phyloP scores from a whole-genome alignment of 2,797 vertebrate genomes.

The Anguilla anguilla region DNA sequence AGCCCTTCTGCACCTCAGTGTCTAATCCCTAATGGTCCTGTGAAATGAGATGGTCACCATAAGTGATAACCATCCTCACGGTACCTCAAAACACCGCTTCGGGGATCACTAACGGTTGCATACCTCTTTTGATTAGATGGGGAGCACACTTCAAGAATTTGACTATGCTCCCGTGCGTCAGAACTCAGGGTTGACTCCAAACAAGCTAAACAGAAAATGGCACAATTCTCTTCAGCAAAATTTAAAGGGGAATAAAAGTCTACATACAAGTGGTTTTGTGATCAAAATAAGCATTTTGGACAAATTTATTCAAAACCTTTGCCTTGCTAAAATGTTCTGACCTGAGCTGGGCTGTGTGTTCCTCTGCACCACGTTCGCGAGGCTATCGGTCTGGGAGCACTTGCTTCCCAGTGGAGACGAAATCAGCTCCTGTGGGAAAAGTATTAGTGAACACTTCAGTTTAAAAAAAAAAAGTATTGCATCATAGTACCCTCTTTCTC shows the following conservation, averaged over 20 bases:
- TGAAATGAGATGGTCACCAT: neutral
- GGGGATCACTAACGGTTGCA: neutral
- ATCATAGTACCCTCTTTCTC: neutral
- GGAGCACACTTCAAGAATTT: constrained; percentile 59
- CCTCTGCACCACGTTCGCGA: constrained; percentile 56
- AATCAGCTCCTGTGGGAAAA: constrained; percentile 76
- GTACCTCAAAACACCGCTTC: neutral
- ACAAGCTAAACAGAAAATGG: constrained; percentile 46
- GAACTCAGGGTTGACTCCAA: constrained; percentile 45
- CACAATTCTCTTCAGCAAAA: neutral
- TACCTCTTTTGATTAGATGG: constrained; percentile 60
- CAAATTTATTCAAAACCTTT: neutral
- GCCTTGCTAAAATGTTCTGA: constrained; percentile 37
- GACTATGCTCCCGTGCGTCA: constrained; percentile 64
- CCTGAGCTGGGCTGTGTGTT: constrained; percentile 56
- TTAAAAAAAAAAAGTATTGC: neutral
- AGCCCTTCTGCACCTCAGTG: too few species aligned
- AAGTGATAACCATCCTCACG: neutral
- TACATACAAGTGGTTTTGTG: neutral
- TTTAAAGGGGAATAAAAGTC: neutral
- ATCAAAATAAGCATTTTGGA: neutral
- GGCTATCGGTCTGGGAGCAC: constrained; percentile 68
- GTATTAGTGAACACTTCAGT: neutral
- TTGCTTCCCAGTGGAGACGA: constrained; percentile 67
- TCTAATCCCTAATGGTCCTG: too few species aligned